A percentile compares a stretch with the other conserved stretches of the same genome.
phyloP scores from a whole-genome alignment of 53 echinoderm and acorn worm genomes.

The Crossaster papposus region DNA sequence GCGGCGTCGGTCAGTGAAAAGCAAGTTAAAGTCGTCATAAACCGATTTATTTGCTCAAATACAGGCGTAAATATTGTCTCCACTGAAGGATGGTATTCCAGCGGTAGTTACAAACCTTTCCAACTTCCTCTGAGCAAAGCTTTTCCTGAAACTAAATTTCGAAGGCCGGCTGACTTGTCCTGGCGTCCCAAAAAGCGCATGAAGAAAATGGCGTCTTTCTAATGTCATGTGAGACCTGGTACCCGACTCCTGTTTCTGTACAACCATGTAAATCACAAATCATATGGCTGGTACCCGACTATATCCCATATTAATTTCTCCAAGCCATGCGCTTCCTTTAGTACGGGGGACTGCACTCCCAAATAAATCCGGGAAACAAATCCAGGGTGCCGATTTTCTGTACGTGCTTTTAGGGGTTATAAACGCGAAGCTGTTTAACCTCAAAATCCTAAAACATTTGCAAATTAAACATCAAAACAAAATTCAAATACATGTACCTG shows the following conservation, averaged over 20 bases:
- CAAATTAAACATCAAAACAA: too few species aligned
- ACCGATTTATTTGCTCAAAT: background rate
- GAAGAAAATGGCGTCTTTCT: constrained; percentile 24
- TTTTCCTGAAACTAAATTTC: background rate
- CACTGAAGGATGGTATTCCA: background rate
- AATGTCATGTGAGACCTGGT: background rate
- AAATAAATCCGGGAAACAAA: background rate
- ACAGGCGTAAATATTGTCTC: background rate
- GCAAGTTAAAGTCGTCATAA: background rate
- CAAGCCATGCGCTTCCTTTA: constrained; percentile 1
- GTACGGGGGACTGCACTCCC: constrained; percentile 42
- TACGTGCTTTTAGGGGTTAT: too few species aligned
- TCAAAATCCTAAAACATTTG: too few species aligned
- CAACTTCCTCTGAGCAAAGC: background rate
- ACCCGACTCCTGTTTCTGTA: background rate
- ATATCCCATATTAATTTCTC: constrained; percentile 50
- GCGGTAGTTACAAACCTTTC: constrained; percentile 25
- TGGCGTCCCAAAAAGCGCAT: background rate
- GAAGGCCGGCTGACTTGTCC: background rate
- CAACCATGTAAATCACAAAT: background rate
- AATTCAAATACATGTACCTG: too few species aligned
- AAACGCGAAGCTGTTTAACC: too few species aligned
- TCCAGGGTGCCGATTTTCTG: background rate
- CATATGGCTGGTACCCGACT: constrained; percentile 6
- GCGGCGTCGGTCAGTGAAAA: background rate